phyloP scores from a whole-genome alignment of 2,113 vertebrate genomes.

The Ceratotherium simum region DNA sequence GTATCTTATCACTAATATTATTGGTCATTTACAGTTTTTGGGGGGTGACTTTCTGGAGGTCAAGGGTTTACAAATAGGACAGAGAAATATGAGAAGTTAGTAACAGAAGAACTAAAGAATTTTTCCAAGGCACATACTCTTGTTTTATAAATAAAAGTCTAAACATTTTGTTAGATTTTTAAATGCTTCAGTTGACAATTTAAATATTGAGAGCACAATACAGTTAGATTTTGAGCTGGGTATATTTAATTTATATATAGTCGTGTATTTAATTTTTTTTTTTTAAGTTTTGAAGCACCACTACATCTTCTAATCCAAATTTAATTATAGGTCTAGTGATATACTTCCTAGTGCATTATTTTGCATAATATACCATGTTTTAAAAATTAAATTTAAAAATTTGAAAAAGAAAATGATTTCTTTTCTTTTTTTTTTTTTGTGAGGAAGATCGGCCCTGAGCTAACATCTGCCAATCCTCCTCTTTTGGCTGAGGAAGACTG shows the following conservation, averaged over 20 bases:
- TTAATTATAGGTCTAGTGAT: not conserved
- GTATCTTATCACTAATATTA: not conserved
- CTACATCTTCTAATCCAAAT: not conserved
- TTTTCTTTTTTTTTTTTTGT: too few relatives aligned
- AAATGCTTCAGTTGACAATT: not conserved
- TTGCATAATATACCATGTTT: not conserved
- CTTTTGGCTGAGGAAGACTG: too few relatives aligned
- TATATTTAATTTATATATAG: not conserved
- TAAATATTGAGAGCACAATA: not conserved
- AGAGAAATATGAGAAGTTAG: not conserved
- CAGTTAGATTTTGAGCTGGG: conserved; percentile 12
- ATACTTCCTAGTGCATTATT: not conserved
- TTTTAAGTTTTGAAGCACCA: not conserved
- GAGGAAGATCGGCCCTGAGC: too few relatives aligned
- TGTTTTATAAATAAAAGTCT: conserved; percentile 5
- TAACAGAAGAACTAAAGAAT: not conserved
- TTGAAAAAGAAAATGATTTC: not conserved
- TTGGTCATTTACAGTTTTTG: conserved; percentile 8
- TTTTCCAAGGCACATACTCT: not conserved
- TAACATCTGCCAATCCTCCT: too few relatives aligned
- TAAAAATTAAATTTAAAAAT: not conserved
- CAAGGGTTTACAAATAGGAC: not conserved
- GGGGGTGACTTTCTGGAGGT: not conserved
- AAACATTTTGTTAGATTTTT: conserved; percentile 32
- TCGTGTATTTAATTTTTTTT: not conserved